A percentile compares a stretch with the other conserved stretches of the same genome.
These are phyloP conservation scores for Stenoptilia bipunctidactyla DNA, from an alignment of 2,888 invertebrate species.

Conservation along the genomic window DNA sequence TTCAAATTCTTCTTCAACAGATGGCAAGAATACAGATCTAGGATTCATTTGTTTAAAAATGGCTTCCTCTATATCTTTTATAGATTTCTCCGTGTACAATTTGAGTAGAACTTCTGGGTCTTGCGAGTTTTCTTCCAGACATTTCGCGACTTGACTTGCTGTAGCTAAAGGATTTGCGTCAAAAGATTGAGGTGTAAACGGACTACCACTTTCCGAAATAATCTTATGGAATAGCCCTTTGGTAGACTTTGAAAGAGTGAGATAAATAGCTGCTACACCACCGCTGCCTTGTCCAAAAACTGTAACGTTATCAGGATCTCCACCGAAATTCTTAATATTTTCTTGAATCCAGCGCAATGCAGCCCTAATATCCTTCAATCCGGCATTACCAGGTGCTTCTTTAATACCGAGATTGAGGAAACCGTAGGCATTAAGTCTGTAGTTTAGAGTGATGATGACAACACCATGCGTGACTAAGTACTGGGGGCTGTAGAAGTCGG, in stretches of 20 bases:
- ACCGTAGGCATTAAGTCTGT: slow-evolving; percentile 57
- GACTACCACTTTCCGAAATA: slow-evolving; percentile 50
- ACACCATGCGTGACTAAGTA: slow-evolving; percentile 51
- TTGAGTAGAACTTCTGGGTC: slow-evolving; percentile 36
- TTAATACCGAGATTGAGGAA: slow-evolving; percentile 48
- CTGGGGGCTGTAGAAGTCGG: slow-evolving; percentile 53
- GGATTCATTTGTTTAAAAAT: slow-evolving; percentile 54
- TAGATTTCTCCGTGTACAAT: slow-evolving; percentile 34
- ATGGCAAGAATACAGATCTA: slow-evolving; percentile 49
- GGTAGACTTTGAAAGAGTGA: slow-evolving; percentile 47
- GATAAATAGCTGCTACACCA: slow-evolving; percentile 46
- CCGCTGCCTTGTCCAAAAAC: slow-evolving; percentile 61
- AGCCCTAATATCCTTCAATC: slow-evolving; percentile 55
- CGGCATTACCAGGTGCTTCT: slow-evolving; percentile 61
- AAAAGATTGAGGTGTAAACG: slow-evolving; percentile 46
- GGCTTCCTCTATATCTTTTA: slow-evolving; percentile 43
- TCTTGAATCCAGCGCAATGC: slow-evolving; percentile 54
- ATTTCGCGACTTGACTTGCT: slow-evolving; percentile 50
- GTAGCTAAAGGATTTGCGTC: slow-evolving; percentile 38
- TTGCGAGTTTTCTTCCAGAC: slow-evolving; percentile 34
- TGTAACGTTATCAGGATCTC: slow-evolving; percentile 53
- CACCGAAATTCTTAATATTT: slow-evolving; percentile 47
- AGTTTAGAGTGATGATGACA: slow-evolving; percentile 61
- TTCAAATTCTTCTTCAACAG: slow-evolving; percentile 40
- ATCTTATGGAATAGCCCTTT: slow-evolving; percentile 50